These are phyloP conservation scores for Brachionus rotundiformis DNA, from an alignment of 1,140 invertebrate species.

Conservation along the genomic window DNA sequence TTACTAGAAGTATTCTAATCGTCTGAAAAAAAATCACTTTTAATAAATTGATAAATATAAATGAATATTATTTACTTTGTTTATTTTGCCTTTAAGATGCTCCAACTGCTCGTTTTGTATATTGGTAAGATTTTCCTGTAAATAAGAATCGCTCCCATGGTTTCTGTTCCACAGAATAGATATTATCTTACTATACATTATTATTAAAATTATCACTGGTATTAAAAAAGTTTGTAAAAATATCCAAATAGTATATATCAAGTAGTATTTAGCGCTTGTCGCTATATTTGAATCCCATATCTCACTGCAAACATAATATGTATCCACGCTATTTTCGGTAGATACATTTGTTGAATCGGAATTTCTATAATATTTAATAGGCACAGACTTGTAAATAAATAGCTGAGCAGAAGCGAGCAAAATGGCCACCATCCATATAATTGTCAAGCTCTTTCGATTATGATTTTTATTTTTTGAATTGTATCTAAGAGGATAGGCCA, in stretches of 20 bases:
- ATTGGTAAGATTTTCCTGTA: constrained; percentile 38
- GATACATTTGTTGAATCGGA: background rate
- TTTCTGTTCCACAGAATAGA: constrained; percentile 41
- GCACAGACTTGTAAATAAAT: constrained; percentile 12
- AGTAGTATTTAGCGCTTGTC: constrained; percentile 25
- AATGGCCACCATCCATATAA: constrained; percentile 22
- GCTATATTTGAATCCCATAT: constrained; percentile 14
- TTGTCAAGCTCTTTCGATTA: constrained; percentile 4
- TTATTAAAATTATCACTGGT: constrained; percentile 48
- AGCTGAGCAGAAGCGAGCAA: constrained; percentile 8
- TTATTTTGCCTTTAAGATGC: background rate
- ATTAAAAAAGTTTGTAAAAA: constrained; percentile 38
- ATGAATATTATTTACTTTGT: constrained; percentile 1
- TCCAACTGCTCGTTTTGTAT: constrained; percentile 34
- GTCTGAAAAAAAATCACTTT: constrained; percentile 2
- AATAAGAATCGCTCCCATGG: constrained; percentile 2
- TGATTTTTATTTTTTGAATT: constrained; percentile 23
- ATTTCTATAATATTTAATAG: constrained; percentile 19
- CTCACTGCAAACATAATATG: constrained; percentile 37
- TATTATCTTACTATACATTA: constrained; percentile 43
- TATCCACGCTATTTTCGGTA: background rate
- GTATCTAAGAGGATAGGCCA: constrained; percentile 31
- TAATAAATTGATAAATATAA: background rate
- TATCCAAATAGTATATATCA: constrained; percentile 38
- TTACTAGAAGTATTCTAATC: constrained; percentile 13